phyloP scores from a whole-genome alignment of 2,113 vertebrate species.

The Tetrax tetrax region DNA sequence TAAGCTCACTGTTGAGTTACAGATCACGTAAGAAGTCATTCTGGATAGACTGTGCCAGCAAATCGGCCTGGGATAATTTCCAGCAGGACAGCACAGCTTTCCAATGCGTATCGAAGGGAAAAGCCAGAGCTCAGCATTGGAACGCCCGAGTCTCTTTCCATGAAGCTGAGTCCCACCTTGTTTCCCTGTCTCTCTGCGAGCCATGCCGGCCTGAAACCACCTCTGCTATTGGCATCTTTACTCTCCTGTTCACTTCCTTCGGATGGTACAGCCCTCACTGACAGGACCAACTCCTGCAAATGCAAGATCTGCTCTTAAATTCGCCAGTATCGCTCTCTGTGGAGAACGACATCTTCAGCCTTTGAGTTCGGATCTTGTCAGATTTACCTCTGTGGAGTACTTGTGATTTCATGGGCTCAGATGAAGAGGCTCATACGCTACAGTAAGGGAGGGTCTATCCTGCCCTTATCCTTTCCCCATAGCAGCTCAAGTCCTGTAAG shows the following conservation, averaged over 20 bases:
- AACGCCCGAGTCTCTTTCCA: accelerated
- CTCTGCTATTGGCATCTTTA: not conserved
- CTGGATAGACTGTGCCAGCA: not conserved
- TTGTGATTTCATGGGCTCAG: not conserved
- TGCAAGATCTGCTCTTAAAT: not conserved
- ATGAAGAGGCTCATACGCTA: not conserved
- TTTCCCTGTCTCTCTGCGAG: not conserved
- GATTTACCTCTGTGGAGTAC: not conserved
- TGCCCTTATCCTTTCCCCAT: not conserved
- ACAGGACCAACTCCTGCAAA: not conserved
- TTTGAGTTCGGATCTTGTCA: not conserved
- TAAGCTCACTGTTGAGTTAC: not conserved
- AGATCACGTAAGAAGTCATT: not conserved
- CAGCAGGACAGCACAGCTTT: not conserved
- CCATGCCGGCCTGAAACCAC: not conserved
- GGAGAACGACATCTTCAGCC: not conserved
- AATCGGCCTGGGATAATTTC: not conserved
- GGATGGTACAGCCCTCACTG: not conserved
- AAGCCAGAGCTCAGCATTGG: not conserved
- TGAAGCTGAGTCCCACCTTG: not conserved
- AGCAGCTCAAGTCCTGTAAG: not conserved
- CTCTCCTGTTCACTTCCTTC: accelerated
- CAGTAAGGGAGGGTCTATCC: not conserved
- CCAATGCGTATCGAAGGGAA: accelerated
- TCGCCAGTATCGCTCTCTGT: not conserved